A percentile compares a stretch with the other conserved stretches of the same genome.
Evolutionary conservation across 2,113 vertebrate genomes (phyloP).

Genomic region (Scortum barcoo): DNA sequence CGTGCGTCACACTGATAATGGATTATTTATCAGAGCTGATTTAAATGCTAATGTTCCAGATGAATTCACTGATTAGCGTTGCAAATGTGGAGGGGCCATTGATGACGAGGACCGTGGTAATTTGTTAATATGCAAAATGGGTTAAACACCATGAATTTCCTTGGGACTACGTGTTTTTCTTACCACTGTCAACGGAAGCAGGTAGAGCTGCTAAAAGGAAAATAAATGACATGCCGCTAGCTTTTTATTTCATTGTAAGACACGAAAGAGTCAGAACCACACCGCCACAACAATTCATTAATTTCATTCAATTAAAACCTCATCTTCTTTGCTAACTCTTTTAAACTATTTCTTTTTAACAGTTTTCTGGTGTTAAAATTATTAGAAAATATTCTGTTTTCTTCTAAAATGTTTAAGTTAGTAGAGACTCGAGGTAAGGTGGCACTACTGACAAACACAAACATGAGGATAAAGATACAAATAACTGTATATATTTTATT

Average conservation of each 20-base stretch:
- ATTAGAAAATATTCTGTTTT: too few relatives aligned
- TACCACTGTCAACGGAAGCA: not conserved
- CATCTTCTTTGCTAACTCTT: not conserved
- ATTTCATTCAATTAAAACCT: not conserved
- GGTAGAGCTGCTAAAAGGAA: not conserved
- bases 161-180: not conserved
- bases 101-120: not conserved
- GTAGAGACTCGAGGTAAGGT: too few relatives aligned
- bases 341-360: too few relatives aligned
- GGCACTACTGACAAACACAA: too few relatives aligned
- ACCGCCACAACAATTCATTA: not conserved
- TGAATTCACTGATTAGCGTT: constrained; percentile 40
- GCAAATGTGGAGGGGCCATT: not conserved
- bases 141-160: not conserved
- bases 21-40: constrained; percentile 44
- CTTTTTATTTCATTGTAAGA: not conserved
- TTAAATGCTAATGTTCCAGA: constrained; percentile 38
- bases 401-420: not conserved
- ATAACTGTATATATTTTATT: too few relatives aligned
- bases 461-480: too few relatives aligned
- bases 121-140: constrained; percentile 11
- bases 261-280: not conserved
- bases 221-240: not conserved
- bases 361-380: too few relatives aligned
- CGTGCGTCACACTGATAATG: constrained; percentile 18